Evolutionary conservation across 35 echinoderm and acorn worm species (phyloP).

Genomic region (Holothuria glaberrima): DNA sequence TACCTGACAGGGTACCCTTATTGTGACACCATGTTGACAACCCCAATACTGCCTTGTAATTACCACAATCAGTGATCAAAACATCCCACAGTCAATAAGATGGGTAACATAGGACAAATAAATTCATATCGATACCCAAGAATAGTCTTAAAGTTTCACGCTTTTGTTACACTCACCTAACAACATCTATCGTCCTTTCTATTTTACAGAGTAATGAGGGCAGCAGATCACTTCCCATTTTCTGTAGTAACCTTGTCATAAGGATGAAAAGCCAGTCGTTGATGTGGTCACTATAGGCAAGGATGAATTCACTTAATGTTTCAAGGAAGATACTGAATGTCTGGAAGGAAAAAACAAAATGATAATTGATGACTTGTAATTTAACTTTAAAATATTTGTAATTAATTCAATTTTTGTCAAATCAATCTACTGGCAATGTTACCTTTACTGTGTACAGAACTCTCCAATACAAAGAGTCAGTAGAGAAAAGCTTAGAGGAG

Average conservation of each 20-base stretch:
- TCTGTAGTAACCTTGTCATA: conserved; percentile 90
- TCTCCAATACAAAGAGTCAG: too few relatives aligned
- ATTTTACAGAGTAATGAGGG: conserved; percentile 85
- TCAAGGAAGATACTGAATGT: conserved; percentile 94
- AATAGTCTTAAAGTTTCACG: too few relatives aligned
- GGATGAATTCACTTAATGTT: conserved; percentile 86
- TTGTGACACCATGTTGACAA: too few relatives aligned
- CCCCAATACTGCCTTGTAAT: too few relatives aligned
- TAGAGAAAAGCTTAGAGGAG: too few relatives aligned
- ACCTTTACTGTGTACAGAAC: too few relatives aligned
- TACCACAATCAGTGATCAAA: too few relatives aligned
- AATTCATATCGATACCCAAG: too few relatives aligned
- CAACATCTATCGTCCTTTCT: conserved; percentile 85
- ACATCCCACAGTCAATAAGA: too few relatives aligned
- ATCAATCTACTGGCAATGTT: not conserved
- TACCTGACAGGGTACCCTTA: too few relatives aligned
- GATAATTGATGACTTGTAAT: not conserved
- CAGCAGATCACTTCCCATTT: conserved; percentile 93
- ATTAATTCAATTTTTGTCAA: not conserved
- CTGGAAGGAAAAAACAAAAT: conserved; percentile 57
- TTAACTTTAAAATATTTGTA: not conserved
- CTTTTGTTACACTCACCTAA: conserved; percentile 65
- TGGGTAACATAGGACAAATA: too few relatives aligned
- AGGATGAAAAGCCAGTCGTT: conserved; percentile 90
- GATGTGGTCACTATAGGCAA: conserved; percentile 78